Evolutionary conservation across 2,797 vertebrate species (phyloP).

Genomic region (Epinephelus malabaricus): DNA sequence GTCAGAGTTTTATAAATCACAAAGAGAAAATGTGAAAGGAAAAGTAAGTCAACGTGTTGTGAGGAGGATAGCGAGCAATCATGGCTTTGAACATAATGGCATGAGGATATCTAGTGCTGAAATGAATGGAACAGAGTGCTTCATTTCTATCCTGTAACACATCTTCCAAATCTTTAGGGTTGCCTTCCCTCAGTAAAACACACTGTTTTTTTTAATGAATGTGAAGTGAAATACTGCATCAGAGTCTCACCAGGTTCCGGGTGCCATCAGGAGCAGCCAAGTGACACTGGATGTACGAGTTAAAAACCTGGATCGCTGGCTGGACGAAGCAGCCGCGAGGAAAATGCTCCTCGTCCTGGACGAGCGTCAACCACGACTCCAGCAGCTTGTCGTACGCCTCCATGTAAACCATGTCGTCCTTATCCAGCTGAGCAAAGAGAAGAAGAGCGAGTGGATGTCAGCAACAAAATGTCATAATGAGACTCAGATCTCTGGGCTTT

Average conservation of each 20-base stretch:
- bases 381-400: conserved; percentile 98
- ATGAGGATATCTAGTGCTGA: neutral
- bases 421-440: conserved; percentile 89
- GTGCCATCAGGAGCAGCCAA: conserved; percentile 98
- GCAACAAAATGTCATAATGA: neutral
- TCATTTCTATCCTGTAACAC: too few species aligned
- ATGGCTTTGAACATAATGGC: neutral
- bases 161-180: too few species aligned
- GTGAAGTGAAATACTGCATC: neutral
- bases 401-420: conserved; percentile 99
- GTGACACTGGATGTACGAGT: conserved; percentile 99
- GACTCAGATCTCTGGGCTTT: neutral
- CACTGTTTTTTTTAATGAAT: too few species aligned
- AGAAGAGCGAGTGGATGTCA: neutral
- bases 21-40: neutral
- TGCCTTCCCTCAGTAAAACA: too few species aligned
- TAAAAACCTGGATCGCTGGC: conserved; percentile 98
- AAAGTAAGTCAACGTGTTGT: too few species aligned
- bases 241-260: conserved; percentile 93
- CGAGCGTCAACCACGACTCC: conserved; percentile 97
- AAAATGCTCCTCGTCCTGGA: conserved; percentile 98
- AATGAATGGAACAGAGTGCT: neutral
- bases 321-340: conserved; percentile 97
- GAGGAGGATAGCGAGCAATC: too few species aligned
- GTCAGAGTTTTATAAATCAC: conserved; percentile 26